Conservation (phyloP, 92 coral and sea anemone genomes). For the Pocillopora meandrina region DNA sequence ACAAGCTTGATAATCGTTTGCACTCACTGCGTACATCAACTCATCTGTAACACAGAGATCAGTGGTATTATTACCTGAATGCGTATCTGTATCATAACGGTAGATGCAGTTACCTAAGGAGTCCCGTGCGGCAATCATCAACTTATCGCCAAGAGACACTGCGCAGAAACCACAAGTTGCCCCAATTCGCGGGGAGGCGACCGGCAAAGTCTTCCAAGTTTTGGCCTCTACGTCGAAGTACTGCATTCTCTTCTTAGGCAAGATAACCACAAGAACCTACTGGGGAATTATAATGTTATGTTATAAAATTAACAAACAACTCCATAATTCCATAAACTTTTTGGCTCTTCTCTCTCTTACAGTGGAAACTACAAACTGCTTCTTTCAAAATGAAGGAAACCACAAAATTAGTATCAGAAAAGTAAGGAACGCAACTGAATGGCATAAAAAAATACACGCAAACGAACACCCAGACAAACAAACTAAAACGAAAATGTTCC, state of each 20-base stretch:
- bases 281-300: background rate
- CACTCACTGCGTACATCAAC: background rate
- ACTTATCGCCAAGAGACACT: background rate
- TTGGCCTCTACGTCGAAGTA: slow-evolving; percentile 15
- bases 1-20: background rate
- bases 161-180: background rate
- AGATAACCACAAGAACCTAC: background rate
- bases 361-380: too few relatives aligned
- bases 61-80: background rate
- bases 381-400: too few relatives aligned
- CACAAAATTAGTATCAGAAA: background rate
- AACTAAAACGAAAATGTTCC: too few relatives aligned
- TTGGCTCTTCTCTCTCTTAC: background rate
- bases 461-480: too few relatives aligned
- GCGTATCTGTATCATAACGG: slow-evolving; percentile 16
- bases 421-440: background rate
- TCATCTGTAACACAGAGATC: background rate
- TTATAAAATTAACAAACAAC: background rate
- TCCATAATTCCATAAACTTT: background rate
- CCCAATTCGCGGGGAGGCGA: background rate
- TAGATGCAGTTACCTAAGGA: background rate
- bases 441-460: too few relatives aligned
- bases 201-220: background rate
- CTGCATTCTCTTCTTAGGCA: background rate
- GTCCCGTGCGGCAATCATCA: background rate